These are phyloP conservation scores for Pristionchus mayeri DNA, from an alignment of 2,888 invertebrate species.

Conservation along the genomic window DNA sequence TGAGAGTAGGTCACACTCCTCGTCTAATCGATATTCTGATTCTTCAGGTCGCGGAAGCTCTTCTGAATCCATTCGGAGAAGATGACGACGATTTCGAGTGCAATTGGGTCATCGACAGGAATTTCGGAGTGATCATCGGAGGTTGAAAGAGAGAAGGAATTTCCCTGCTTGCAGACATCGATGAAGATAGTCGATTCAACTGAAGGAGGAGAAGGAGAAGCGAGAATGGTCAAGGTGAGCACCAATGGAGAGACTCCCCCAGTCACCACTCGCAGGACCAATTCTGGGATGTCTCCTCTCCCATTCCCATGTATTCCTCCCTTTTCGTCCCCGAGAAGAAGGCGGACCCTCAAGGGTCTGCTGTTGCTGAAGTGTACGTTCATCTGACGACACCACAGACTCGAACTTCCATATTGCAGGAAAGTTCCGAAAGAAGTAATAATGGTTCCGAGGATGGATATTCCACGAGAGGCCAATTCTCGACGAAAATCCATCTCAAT, in stretches of 20 bases:
- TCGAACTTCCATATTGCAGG: too few relatives aligned
- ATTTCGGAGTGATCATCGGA: constrained; percentile 43
- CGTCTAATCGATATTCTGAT: too few relatives aligned
- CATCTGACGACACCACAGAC: too few relatives aligned
- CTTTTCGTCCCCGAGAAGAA: constrained; percentile 32
- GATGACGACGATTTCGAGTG: too few relatives aligned
- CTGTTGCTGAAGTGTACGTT: constrained; percentile 40
- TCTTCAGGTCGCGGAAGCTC: constrained; percentile 46
- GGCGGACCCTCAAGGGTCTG: constrained; percentile 44
- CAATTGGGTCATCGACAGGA: constrained; percentile 51
- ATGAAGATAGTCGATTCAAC: constrained; percentile 49
- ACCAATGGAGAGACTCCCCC: neutral
- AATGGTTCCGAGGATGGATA: constrained; percentile 43
- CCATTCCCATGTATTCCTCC: constrained; percentile 44
- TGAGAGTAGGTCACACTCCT: constrained; percentile 29
- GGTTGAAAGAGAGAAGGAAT: too few relatives aligned
- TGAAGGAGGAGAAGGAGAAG: constrained; percentile 43
- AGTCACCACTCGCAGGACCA: constrained; percentile 14
- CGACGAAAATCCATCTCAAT: neutral
- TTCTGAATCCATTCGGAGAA: constrained; percentile 51
- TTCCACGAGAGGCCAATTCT: neutral
- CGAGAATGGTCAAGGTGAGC: constrained; percentile 19
- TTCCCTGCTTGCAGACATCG: constrained; percentile 22
- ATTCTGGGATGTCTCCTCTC: constrained; percentile 37
- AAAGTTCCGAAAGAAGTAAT: constrained; percentile 38